Percentiles rank a stretch among this genome's conserved stretches.
These are phyloP conservation scores for Chelonus insularis DNA, from an alignment of 1,140 invertebrate genomes.

Conservation along the genomic window DNA sequence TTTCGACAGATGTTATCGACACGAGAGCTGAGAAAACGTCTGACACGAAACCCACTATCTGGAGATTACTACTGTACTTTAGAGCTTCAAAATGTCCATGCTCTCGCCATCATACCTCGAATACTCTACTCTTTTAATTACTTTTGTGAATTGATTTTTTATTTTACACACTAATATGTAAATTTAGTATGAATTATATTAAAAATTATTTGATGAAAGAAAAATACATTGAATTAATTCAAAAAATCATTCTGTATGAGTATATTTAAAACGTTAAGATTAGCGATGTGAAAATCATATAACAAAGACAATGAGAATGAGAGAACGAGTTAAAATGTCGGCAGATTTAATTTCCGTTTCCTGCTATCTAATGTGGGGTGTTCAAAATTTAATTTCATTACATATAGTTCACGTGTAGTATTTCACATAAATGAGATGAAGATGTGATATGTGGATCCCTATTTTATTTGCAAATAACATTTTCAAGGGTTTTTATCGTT, in stretches of 20 bases:
- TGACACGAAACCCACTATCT: constrained; percentile 6
- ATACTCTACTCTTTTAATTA: neutral
- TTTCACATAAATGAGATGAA: neutral
- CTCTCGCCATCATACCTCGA: neutral
- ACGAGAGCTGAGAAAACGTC: constrained; percentile 7
- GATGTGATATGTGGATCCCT: no score
- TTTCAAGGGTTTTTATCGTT: no score
- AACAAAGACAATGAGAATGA: neutral
- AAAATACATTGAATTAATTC: no score
- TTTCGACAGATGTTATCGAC: constrained; percentile 30
- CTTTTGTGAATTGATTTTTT: neutral
- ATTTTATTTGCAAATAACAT: no score
- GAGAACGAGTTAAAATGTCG: constrained; percentile 10
- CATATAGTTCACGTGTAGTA: neutral
- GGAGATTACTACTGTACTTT: constrained; percentile 10
- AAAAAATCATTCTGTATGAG: no score
- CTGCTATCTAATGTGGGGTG: neutral
- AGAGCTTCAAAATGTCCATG: constrained; percentile 4
- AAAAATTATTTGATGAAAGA: no score
- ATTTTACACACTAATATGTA: no score
- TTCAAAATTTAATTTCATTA: neutral
- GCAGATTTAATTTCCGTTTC: constrained; percentile 18
- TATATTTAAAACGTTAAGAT: neutral
- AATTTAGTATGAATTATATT: no score
- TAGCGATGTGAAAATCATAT: neutral